These are phyloP conservation scores for Loris lydekkerianus DNA, from an alignment of 2,797 vertebrate species.

Conservation along the genomic window DNA sequence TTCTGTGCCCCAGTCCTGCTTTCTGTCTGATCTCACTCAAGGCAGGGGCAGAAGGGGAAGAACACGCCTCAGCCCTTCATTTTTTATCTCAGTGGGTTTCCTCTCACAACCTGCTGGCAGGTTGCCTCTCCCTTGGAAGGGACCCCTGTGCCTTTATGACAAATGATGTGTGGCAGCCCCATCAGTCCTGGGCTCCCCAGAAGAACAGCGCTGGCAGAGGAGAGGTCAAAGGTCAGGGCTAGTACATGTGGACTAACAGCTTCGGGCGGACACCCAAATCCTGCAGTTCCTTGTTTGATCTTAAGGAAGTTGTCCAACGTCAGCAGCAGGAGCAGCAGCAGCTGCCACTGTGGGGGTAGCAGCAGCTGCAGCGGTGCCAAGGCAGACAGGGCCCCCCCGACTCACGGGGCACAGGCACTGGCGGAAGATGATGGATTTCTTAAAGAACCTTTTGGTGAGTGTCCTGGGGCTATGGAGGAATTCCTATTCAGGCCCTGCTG, in stretches of 20 bases:
- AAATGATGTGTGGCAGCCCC: background rate
- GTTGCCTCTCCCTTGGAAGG: slow-evolving; percentile 8
- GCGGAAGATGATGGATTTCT: slow-evolving; percentile 83
- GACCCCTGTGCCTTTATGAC: slow-evolving; percentile 80
- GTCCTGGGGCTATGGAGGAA: accelerated
- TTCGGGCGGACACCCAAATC: slow-evolving; percentile 73
- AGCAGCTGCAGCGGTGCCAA: background rate
- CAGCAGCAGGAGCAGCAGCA: slow-evolving; percentile 40
- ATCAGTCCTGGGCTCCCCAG: slow-evolving; percentile 42
- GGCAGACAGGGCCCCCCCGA: background rate
- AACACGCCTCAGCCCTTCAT: background rate
- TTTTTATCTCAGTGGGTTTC: slow-evolving; percentile 57
- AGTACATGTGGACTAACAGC: slow-evolving; percentile 76
- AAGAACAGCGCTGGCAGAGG: slow-evolving; percentile 63
- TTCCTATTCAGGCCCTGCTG: background rate
- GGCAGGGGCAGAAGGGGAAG: background rate
- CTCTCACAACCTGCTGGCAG: slow-evolving; percentile 82
- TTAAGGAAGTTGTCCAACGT: slow-evolving; percentile 80
- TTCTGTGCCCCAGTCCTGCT: background rate
- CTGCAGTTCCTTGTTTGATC: slow-evolving; percentile 70
- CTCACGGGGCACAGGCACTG: background rate
- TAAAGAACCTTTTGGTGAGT: slow-evolving; percentile 86
- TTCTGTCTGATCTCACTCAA: background rate
- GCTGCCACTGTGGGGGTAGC: background rate
- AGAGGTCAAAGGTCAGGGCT: slow-evolving; percentile 71